Base-by-base conservation (phyloP, 2,888 invertebrate species). In the Drosophila neotestacea region DNA sequence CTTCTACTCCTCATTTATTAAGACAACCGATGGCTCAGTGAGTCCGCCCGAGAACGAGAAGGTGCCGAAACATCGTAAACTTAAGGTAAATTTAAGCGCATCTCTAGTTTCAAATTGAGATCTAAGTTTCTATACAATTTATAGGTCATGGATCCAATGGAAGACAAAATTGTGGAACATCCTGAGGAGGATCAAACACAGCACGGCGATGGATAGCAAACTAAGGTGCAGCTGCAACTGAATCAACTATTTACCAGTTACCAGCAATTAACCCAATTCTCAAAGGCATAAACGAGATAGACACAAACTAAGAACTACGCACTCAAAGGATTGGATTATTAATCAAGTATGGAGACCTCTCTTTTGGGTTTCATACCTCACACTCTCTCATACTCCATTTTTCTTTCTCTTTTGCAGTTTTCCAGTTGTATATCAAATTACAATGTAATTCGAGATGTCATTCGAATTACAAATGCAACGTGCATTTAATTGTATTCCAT, bases 1-100 rank as follows among this genome's bases (percentile, higher is more conserved):
- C 0, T 95, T 95, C 79, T 95, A 95, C 90, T 95, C 95, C 0
- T 95, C 95, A 0, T 95, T 95, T 85, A 94, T 95, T 56, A 95
- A 94, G 91, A 95, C 92, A 3, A 92, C 91, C 4, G 95, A 95
- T 60, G 94, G 92, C n/a, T 92, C 92, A 0, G 92, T 92, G 39
- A 91, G 91, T 68, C 90, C 88, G 9, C 90, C 89, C n/a, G 91
- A 92, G 51, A 90, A 82, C 42, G 92, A 92, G 0, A 92, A 92
- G 64, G 88, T 91, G 2, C 69, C 79, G 6, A 91, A 84, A 38
- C 79, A 82, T 44, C 78, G 85, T 41, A 89, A 88, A 67, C 74
- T 81, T 11, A 90, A 90, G 71, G 88, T 90, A 72, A 72, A 13
- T 22, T 30, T 6, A 4, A 42, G 4, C 4, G 0, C 7, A 34